Percentiles rank a stretch among this genome's conserved stretches.
phyloP scores from a whole-genome alignment of 2,113 vertebrate species.

The Antechinus flavipes region DNA sequence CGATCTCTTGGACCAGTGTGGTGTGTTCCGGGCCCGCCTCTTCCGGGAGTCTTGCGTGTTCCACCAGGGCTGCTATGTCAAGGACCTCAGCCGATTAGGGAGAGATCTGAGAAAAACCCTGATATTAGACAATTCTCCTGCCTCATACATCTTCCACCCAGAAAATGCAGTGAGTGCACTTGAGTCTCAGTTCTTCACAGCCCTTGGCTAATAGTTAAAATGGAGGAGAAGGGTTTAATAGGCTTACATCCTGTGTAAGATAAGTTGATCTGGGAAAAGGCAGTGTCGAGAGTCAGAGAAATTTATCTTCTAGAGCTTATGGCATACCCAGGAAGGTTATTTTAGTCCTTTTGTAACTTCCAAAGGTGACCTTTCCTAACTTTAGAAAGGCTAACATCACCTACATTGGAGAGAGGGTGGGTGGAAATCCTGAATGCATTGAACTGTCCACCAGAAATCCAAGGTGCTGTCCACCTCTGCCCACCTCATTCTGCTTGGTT shows the following conservation, averaged over 20 bases:
- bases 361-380: neutral
- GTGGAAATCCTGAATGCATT: neutral
- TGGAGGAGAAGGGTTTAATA: neutral
- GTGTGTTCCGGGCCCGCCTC: conserved; percentile 90
- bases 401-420: neutral
- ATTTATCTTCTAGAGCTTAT: neutral
- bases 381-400: neutral
- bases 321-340: neutral
- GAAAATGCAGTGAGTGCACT: conserved; percentile 91
- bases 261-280: neutral
- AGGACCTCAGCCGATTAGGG: conserved; percentile 92
- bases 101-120: conserved; percentile 91
- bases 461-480: neutral
- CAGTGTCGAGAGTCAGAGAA: neutral
- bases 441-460: neutral
- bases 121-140: conserved; percentile 93
- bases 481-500: neutral
- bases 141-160: conserved; percentile 94
- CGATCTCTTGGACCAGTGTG: conserved; percentile 90
- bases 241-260: neutral
- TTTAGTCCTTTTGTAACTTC: neutral
- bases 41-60: conserved; percentile 95
- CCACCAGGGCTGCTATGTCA: conserved; percentile 94
- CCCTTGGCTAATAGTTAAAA: neutral
- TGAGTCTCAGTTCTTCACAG: no score